phyloP scores from a whole-genome alignment of 2,797 vertebrate genomes.

The Benthosema pterotum region DNA sequence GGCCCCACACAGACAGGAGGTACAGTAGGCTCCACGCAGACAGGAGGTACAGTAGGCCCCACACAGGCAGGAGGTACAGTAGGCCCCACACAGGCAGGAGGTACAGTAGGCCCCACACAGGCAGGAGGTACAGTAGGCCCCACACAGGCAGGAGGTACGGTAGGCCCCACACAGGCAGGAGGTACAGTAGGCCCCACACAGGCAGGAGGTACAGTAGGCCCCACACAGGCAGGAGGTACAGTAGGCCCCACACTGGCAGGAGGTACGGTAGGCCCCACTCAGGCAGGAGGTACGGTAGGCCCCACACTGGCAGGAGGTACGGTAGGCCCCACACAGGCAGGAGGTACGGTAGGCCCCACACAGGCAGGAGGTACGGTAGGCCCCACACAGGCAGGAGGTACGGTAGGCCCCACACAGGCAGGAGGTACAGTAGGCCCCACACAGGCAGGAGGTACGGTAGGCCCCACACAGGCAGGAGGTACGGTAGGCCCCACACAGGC shows the following conservation, averaged over 20 bases:
- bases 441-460: slow-evolving; percentile 97
- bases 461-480: slow-evolving; percentile 89
- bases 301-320: slow-evolving; percentile 97
- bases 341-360: slow-evolving; percentile 85
- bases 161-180: slow-evolving; percentile 87
- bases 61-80: slow-evolving; percentile 96
- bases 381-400: slow-evolving; percentile 90
- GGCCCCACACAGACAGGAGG: slow-evolving; percentile 84
- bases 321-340: slow-evolving; percentile 84
- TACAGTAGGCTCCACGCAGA: slow-evolving; percentile 66
- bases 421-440: slow-evolving; percentile 85
- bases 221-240: too few relatives aligned
- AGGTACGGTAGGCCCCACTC: slow-evolving; percentile 81
- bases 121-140: slow-evolving; percentile 93
- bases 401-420: slow-evolving; percentile 85
- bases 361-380: slow-evolving; percentile 97
- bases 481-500: slow-evolving; percentile 82
- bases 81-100: slow-evolving; percentile 87
- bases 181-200: slow-evolving; percentile 78
- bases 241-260: slow-evolving; percentile 99
- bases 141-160: slow-evolving; percentile 93
- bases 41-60: slow-evolving; percentile 88
- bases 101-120: slow-evolving; percentile 79
- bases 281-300: slow-evolving; percentile 97
- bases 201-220: slow-evolving; percentile 95